These are phyloP conservation scores for Coecobrya sp. DNA, from an alignment of 2,888 invertebrate genomes.

Conservation along the genomic window DNA sequence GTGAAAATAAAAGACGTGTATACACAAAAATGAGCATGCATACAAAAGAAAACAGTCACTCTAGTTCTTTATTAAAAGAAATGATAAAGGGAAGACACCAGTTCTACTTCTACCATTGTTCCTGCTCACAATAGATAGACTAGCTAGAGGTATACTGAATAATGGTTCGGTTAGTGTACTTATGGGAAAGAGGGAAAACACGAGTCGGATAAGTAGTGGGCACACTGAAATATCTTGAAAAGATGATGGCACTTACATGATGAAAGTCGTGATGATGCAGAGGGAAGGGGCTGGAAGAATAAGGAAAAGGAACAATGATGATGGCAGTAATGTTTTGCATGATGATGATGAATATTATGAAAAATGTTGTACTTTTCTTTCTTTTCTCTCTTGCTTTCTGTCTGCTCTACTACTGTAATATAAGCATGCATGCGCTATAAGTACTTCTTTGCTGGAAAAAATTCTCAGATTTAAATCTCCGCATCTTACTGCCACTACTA, in stretches of 20 bases:
- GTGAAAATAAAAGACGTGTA: not conserved
- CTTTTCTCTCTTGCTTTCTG: not conserved
- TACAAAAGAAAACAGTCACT: conserved; percentile 10
- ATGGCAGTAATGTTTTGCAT: conserved; percentile 71
- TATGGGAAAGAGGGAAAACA: conserved; percentile 19
- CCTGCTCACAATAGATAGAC: not conserved
- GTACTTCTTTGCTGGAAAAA: conserved; percentile 12
- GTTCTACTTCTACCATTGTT: not conserved
- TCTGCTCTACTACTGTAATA: not conserved
- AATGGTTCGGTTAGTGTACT: not conserved
- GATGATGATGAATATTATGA: conserved; percentile 77
- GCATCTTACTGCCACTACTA: conserved; percentile 19
- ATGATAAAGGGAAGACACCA: conserved; percentile 12
- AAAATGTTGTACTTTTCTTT: conserved; percentile 64
- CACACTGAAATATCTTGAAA: conserved; percentile 53
- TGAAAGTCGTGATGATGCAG: conserved; percentile 56
- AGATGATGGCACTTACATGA: conserved; percentile 66
- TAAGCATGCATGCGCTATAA: not conserved
- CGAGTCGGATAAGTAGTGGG: conserved; percentile 44
- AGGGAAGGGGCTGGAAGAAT: conserved; percentile 26
- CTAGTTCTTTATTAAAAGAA: conserved; percentile 10
- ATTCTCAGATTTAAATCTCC: conserved; percentile 42
- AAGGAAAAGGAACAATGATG: conserved; percentile 59
- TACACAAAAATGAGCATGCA: not conserved
- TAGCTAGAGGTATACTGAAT: not conserved